Conservation (phyloP, 2,113 vertebrate genomes). For the Hippocampus comes region DNA sequence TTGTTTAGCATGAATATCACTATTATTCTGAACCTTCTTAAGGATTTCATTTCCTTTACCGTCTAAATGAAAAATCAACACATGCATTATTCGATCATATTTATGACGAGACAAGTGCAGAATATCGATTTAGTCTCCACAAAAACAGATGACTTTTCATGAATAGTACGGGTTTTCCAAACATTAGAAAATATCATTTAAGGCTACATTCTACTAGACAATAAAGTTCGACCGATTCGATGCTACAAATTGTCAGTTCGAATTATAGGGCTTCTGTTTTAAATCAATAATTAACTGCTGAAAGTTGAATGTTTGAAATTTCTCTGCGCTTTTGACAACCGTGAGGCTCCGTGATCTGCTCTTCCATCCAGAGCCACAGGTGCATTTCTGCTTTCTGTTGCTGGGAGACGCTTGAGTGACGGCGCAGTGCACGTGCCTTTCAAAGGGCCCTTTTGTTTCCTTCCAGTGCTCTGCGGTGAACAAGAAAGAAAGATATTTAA, state of each 20-base stretch:
- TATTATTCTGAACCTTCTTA: neutral
- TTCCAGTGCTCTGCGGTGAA: conserved; percentile 41
- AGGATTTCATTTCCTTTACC: neutral
- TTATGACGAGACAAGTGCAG: no score
- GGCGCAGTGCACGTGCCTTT: conserved; percentile 70
- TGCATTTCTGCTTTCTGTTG: conserved; percentile 75
- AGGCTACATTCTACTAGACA: no score
- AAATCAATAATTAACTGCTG: neutral
- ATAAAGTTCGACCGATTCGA: neutral
- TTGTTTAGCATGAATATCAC: neutral
- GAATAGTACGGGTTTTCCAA: neutral
- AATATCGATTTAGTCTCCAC: no score
- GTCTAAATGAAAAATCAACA: neutral
- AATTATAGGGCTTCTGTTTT: neutral
- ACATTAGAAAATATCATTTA: neutral
- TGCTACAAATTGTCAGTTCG: neutral
- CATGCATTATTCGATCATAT: no score
- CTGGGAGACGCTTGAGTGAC: conserved; percentile 77
- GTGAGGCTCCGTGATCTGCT: conserved; percentile 13
- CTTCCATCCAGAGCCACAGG: conserved; percentile 70
- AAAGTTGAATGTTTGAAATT: neutral
- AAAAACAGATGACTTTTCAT: neutral
- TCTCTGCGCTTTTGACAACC: conserved; percentile 13
- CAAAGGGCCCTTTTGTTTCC: conserved; percentile 67
- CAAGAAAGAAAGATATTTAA: conserved; percentile 25